These are phyloP conservation scores for Rutilus rutilus DNA, from an alignment of 2,113 vertebrate genomes.

Conservation along the genomic window DNA sequence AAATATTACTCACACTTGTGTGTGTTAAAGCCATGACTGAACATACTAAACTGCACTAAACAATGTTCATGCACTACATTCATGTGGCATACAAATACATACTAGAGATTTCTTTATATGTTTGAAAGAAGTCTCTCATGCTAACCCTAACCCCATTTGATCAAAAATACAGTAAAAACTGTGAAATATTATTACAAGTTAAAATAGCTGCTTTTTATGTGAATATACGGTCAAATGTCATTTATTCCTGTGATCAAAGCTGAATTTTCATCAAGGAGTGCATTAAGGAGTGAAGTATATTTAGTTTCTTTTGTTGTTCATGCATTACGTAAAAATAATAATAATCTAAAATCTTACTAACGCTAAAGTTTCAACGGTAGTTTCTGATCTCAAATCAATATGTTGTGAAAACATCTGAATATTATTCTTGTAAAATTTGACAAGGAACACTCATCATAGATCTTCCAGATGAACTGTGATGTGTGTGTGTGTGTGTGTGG, in stretches of 20 bases:
- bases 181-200: too few species aligned
- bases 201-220: neutral
- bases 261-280: neutral
- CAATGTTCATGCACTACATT: neutral
- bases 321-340: neutral
- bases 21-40: neutral
- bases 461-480: neutral
- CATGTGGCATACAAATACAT: neutral
- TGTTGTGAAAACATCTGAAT: too few species aligned
- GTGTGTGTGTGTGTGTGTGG: neutral
- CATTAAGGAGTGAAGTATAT: neutral
- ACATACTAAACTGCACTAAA: neutral
- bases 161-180: neutral
- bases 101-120: neutral
- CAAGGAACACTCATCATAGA: neutral
- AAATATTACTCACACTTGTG: neutral
- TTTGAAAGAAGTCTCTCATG: neutral
- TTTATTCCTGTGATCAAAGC: neutral
- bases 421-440: too few species aligned
- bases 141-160: neutral
- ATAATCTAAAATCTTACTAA: neutral
- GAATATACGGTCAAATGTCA: neutral
- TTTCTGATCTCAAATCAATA: too few species aligned
- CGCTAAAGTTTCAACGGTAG: neutral
- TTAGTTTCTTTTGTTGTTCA: neutral